Evolutionary conservation across 2,797 vertebrate species (phyloP).

Genomic region (Helostoma temminkii): DNA sequence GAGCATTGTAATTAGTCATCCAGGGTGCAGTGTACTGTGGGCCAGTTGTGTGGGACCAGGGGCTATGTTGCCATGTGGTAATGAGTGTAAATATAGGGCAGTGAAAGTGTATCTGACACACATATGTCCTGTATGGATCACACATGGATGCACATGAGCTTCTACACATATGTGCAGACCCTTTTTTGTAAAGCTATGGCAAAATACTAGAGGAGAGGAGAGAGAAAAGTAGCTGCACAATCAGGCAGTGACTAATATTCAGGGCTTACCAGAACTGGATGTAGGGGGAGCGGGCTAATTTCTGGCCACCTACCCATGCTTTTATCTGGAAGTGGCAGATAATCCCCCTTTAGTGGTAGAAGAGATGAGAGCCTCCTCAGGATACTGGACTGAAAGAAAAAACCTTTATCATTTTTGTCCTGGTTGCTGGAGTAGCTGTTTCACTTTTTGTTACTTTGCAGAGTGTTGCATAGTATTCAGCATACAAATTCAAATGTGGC

Average conservation of each 20-base stretch:
- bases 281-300: slow-evolving; percentile 20
- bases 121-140: slow-evolving; percentile 44
- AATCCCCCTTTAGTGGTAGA: slow-evolving; percentile 40
- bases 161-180: slow-evolving; percentile 15
- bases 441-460: slow-evolving; percentile 6
- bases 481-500: slow-evolving; percentile 5
- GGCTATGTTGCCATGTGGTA: slow-evolving; percentile 54
- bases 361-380: slow-evolving; percentile 38
- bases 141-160: slow-evolving; percentile 47
- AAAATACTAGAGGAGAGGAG: slow-evolving; percentile 8
- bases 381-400: slow-evolving; percentile 32
- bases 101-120: slow-evolving; percentile 59
- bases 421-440: slow-evolving; percentile 18
- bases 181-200: slow-evolving; percentile 26
- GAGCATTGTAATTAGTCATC: slow-evolving; percentile 64
- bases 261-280: not conserved
- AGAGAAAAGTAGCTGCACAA: not conserved
- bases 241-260: slow-evolving; percentile 7
- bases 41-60: slow-evolving; percentile 64
- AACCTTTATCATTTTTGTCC: slow-evolving; percentile 39
- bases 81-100: slow-evolving; percentile 69
- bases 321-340: slow-evolving; percentile 62
- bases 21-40: slow-evolving; percentile 35
- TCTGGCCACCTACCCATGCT: slow-evolving; percentile 32
- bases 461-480: slow-evolving; percentile 10